Evolutionary conservation across 2,888 invertebrate species (phyloP), one percentile per base, ranked within the genome.

Genomic region (Heteromyza rotundicornis): DNA sequence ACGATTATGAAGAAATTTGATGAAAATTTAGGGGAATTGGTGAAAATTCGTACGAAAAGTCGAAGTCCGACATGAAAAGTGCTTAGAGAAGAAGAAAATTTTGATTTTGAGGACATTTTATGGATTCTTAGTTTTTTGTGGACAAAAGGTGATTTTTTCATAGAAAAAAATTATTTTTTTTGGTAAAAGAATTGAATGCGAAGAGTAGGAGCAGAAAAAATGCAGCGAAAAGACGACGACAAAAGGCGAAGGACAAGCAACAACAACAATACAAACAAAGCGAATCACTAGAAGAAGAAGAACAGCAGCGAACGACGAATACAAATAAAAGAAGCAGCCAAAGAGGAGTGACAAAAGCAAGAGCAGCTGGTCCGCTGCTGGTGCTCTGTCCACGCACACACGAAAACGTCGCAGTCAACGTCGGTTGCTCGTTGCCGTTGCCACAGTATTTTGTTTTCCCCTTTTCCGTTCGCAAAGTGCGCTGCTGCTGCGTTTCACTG

Each of bases 181-280:
- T 10, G 10, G 5, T 27, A 27, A 27, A 27, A 27, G 10, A 27
- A 10, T 7, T 27, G 10, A 27, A 27, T 27, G 27, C 12, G 24
- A 59, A 16, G 16, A 8, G 35, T 10, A 20, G 36, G 14, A 51
- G 35, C 7, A n/a, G 36, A 23, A 59, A 24, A 16, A 20, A 47
- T 32, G 47, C 60, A 56, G 36, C 53, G 52, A 27, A 44, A 7
- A 5, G 27, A 59, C 59, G 56, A 59, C 51, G 56, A 63, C 59
- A 59, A 53, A 51, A 56, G 59, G 59, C 56, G 51, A 49, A 27
- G 50, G 2, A 40, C 5, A 49, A 54, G 53, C 32, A 53, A 49
- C 58, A 49, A 57, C 22, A 60, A 60, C 55, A 60, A 60, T 36
- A 35, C 24, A 49, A 55, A 35, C 36, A 32, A 17, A 52, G 61